phyloP scores from a whole-genome alignment of 2,888 invertebrate genomes.

The Imbricaverruca yamaguchii region DNA sequence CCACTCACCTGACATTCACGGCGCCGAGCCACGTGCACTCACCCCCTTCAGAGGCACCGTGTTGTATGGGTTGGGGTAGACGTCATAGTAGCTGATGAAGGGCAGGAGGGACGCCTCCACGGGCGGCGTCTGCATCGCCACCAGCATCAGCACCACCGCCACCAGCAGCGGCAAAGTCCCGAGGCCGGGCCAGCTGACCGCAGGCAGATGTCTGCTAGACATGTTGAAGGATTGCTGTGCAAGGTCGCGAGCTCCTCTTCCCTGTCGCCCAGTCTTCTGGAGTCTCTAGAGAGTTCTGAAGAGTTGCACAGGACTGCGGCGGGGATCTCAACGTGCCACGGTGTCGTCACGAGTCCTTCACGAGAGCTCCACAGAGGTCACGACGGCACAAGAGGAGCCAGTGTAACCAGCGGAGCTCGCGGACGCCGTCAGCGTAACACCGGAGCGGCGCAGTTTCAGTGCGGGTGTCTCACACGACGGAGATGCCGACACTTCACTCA shows the following conservation, averaged over 20 bases:
- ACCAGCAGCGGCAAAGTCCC: not conserved
- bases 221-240: not conserved
- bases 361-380: no score
- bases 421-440: no score
- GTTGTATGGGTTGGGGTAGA: not conserved
- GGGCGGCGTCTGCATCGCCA: not conserved
- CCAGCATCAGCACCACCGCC: not conserved
- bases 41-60: no score
- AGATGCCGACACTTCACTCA: no score
- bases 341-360: no score
- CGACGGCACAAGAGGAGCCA: no score
- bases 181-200: not conserved
- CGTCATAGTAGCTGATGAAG: conserved; percentile 13
- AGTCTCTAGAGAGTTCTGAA: not conserved
- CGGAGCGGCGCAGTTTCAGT: no score
- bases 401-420: no score
- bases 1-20: no score
- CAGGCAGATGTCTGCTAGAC: not conserved
- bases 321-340: not conserved
- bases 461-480: no score
- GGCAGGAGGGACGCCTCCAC: not conserved
- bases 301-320: not conserved
- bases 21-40: no score
- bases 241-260: not conserved
- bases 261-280: not conserved